Evolutionary conservation across 2,113 vertebrate genomes (phyloP).

Genomic region (Urocolius indicus): DNA sequence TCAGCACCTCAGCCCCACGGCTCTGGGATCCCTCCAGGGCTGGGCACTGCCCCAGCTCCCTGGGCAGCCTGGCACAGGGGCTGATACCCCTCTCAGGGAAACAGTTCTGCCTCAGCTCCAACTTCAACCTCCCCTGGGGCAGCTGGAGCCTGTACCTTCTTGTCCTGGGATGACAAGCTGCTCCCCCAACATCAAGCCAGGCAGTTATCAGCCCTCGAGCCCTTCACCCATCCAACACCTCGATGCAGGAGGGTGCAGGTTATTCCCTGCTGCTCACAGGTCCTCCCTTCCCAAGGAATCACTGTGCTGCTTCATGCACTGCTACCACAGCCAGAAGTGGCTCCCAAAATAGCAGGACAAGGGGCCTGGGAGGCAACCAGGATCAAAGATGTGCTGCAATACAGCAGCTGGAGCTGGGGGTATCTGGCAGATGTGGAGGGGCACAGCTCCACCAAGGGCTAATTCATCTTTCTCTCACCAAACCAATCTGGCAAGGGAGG

Average conservation of each 20-base stretch:
- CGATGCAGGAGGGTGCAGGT: no score
- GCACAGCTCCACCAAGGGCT: background rate
- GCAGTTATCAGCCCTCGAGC: background rate
- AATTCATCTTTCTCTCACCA: background rate
- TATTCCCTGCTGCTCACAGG: fast-evolving
- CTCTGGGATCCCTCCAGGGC: no score
- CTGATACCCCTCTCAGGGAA: no score
- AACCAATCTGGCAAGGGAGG: background rate
- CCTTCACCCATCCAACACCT: background rate
- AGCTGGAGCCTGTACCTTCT: no score
- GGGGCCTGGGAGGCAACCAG: background rate
- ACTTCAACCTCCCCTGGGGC: no score
- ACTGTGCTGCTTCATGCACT: fast-evolving
- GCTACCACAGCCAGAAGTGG: background rate
- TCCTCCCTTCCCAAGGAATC: background rate
- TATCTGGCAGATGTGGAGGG: constrained; percentile 15
- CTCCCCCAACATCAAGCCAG: background rate
- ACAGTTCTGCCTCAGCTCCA: no score
- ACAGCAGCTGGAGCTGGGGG: background rate
- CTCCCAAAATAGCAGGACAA: background rate
- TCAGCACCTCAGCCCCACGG: no score
- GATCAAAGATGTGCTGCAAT: constrained; percentile 26
- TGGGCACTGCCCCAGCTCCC: no score
- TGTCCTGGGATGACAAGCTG: background rate
- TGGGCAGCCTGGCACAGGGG: no score